Base-by-base conservation (phyloP, 2,797 vertebrate species). In the Channa striata region DNA sequence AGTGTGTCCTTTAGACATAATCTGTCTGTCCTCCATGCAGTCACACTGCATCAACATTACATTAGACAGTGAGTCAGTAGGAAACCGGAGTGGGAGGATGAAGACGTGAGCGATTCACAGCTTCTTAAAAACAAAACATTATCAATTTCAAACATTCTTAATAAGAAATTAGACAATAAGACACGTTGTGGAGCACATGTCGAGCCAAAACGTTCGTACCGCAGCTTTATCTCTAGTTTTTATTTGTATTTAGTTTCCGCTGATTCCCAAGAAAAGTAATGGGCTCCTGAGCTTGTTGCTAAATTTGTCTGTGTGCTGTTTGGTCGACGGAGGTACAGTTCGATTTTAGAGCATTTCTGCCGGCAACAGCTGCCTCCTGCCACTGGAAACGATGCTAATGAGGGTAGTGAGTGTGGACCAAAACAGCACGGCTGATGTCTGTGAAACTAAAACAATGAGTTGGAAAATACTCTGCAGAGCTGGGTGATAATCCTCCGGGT, bases 21-120 rank as follows among this genome's bases (percentile, higher is more conserved):
- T 65, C 59, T 20, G 46, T 54, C 39, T 47, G 49, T 61, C 40
- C 36, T 67, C 36, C 3, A 62, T 59, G 52, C 51, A 53, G 43
- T 74, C 50, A 54, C 50, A 49, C 57, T 17, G 16, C 71, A 61
- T 68, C 67, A 57, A 23, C 64, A 47, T 44, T 3, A 44, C 20
- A 68, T 59, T 36, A 56, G 66, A 52, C 68, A 46, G 75, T 53
- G 53, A 82, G 68, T 80, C 68, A 74, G 65, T 50, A 65, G 70
- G 66, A 83, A 85, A 59, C 52, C 59, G n/a, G 47, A 59, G 52
- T 43, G 58, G 74, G 70, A 56, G 68, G 69, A 63, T n/a, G 21
- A 46, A 64, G 57, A 72, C 11, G 6, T 40, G 48, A 2, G 51
- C 59, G 20, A 50, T 34, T 21, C 23, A 12, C 37, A 21, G 47